Percentiles rank a stretch among this genome's conserved stretches.
These are phyloP conservation scores for Hyaena hyaena DNA, from an alignment of 2,113 vertebrate species.

Conservation along the genomic window DNA sequence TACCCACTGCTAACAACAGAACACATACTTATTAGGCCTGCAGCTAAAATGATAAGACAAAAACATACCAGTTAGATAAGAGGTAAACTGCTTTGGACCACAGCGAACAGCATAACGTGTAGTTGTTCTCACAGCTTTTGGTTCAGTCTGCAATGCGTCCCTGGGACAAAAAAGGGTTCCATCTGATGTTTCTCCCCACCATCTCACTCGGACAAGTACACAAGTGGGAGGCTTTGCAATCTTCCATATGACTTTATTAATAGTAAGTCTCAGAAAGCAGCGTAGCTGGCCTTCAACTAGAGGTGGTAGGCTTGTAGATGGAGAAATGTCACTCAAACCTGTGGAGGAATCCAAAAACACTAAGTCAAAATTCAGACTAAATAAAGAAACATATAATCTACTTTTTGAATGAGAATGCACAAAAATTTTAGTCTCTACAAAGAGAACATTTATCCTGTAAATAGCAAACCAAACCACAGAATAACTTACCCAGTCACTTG, in stretches of 20 bases:
- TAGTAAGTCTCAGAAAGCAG: conserved; percentile 91
- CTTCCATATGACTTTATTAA: conserved; percentile 91
- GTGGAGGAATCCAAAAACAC: conserved; percentile 54
- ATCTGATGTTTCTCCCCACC: conserved; percentile 95
- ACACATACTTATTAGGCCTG: neutral
- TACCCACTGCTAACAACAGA: neutral
- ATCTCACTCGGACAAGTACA: conserved; percentile 90
- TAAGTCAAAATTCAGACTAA: conserved; percentile 55
- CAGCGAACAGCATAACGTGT: conserved; percentile 93
- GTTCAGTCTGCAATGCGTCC: conserved; percentile 86
- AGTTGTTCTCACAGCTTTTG: conserved; percentile 87
- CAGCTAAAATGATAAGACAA: conserved; percentile 29
- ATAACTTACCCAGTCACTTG: neutral
- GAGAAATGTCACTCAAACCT: conserved; percentile 89
- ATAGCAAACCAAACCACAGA: neutral
- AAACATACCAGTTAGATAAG: conserved; percentile 93
- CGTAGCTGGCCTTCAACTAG: conserved; percentile 94
- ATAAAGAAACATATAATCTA: neutral
- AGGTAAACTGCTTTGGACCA: conserved; percentile 94
- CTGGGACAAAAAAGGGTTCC: conserved; percentile 92
- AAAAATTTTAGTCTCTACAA: conserved; percentile 23
- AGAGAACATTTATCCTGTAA: conserved; percentile 28
- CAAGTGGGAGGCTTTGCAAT: conserved; percentile 85
- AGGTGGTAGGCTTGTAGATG: conserved; percentile 93
- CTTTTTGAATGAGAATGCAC: conserved; percentile 32